Percentiles rank a stretch among this genome's conserved stretches.
Evolutionary conservation across 1,140 invertebrate genomes (phyloP).

Genomic region (Atta colombica): DNA sequence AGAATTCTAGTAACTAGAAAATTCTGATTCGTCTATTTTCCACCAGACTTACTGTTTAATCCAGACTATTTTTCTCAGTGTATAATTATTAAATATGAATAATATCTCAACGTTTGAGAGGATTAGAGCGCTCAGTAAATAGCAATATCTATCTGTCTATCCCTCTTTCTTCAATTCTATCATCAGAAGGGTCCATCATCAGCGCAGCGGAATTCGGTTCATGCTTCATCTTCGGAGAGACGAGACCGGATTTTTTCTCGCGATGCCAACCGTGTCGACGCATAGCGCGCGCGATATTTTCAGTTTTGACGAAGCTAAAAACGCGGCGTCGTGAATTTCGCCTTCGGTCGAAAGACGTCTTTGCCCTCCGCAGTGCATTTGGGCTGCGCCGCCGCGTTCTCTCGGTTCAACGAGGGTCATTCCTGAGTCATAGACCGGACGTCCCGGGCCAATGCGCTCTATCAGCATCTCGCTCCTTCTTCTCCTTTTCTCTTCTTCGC

Average conservation of each 20-base stretch:
- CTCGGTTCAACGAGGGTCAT: slow-evolving; percentile 83
- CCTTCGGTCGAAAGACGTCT: slow-evolving; percentile 64
- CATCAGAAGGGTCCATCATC: background rate
- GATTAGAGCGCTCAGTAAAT: too few relatives aligned
- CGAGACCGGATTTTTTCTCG: background rate
- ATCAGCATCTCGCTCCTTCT: background rate
- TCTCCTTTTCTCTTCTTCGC: background rate
- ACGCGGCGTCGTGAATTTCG: slow-evolving; percentile 79
- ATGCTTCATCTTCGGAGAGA: background rate
- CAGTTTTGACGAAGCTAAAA: slow-evolving; percentile 80
- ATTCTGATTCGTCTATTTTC: too few relatives aligned
- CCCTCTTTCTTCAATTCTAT: background rate
- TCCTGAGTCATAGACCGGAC: slow-evolving; percentile 84
- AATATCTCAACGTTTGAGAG: too few relatives aligned
- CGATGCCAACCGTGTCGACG: background rate
- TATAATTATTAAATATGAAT: too few relatives aligned
- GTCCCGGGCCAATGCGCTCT: slow-evolving; percentile 77
- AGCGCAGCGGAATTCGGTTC: background rate
- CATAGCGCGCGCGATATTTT: slow-evolving; percentile 76
- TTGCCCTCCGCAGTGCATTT: slow-evolving; percentile 74
- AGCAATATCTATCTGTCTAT: too few relatives aligned
- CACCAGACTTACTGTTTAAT: too few relatives aligned
- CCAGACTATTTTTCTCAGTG: too few relatives aligned
- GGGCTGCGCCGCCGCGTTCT: slow-evolving; percentile 74
- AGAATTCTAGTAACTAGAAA: too few relatives aligned